phyloP scores from a whole-genome alignment of 2,888 invertebrate species.

The Polyommatus iphigenia region DNA sequence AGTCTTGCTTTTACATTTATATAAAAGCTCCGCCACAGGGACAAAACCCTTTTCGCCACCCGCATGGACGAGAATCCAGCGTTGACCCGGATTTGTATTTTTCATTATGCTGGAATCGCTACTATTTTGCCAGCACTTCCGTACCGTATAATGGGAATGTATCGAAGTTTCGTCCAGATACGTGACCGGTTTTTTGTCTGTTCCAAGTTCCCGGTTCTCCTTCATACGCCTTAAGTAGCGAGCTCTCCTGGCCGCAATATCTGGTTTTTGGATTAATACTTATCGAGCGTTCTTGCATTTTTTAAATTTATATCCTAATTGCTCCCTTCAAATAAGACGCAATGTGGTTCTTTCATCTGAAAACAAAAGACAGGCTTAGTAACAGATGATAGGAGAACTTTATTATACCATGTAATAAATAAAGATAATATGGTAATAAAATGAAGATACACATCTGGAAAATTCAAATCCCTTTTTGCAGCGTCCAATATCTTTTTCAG shows the following conservation, averaged over 20 bases:
- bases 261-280: background rate
- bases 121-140: background rate
- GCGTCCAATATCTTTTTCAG: too few species aligned
- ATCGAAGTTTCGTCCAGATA: constrained; percentile 10
- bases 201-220: background rate
- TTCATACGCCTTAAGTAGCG: background rate
- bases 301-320: background rate
- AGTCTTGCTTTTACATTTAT: too few species aligned
- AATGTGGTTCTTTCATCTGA: background rate
- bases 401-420: too few species aligned
- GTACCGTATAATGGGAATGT: background rate
- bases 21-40: too few species aligned
- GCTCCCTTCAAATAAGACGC: background rate
- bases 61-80: constrained; percentile 38
- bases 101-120: too few species aligned
- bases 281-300: background rate
- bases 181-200: background rate
- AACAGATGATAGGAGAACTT: too few species aligned
- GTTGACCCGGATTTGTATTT: too few species aligned
- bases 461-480: too few species aligned
- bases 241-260: constrained; percentile 5
- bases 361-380: background rate
- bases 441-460: too few species aligned
- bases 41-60: constrained; percentile 41
- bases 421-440: too few species aligned